Evolutionary conservation across 2,797 vertebrate species (phyloP).

Genomic region (Glossophaga mutica): DNA sequence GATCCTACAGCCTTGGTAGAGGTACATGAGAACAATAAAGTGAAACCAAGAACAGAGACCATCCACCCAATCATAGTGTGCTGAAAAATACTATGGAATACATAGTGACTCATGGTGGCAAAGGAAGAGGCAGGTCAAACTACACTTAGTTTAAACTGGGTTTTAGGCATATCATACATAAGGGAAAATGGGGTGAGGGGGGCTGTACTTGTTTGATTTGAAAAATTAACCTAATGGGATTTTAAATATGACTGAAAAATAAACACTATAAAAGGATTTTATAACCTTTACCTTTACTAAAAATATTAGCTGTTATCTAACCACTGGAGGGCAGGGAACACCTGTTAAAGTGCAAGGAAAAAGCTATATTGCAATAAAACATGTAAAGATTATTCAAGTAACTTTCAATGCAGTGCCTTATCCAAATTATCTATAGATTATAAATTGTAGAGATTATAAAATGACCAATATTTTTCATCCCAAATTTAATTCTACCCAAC

Average conservation of each 20-base stretch:
- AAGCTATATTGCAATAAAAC: background rate
- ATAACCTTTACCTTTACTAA: constrained; percentile 34
- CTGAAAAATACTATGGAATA: background rate
- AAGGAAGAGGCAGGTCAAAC: background rate
- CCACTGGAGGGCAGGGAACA: constrained; percentile 24
- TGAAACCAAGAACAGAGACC: constrained; percentile 17
- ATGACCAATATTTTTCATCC: constrained; percentile 5
- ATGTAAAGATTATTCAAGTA: constrained; percentile 32
- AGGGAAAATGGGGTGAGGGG: background rate
- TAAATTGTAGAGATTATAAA: background rate
- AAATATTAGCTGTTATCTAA: constrained; percentile 35
- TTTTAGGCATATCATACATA: background rate
- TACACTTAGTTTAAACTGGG: background rate
- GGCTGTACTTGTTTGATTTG: background rate
- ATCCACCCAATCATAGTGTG: background rate
- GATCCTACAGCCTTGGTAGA: background rate
- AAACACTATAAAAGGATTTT: background rate
- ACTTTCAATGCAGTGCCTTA: background rate
- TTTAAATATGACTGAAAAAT: constrained; percentile 33
- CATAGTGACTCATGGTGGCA: background rate
- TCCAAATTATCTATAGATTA: background rate
- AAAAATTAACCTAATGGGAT: constrained; percentile 27
- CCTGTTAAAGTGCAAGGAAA: background rate
- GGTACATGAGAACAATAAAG: background rate
- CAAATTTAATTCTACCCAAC: background rate